Conservation (phyloP, 1,140 invertebrate species). For the Anadara kagoshimensis region DNA sequence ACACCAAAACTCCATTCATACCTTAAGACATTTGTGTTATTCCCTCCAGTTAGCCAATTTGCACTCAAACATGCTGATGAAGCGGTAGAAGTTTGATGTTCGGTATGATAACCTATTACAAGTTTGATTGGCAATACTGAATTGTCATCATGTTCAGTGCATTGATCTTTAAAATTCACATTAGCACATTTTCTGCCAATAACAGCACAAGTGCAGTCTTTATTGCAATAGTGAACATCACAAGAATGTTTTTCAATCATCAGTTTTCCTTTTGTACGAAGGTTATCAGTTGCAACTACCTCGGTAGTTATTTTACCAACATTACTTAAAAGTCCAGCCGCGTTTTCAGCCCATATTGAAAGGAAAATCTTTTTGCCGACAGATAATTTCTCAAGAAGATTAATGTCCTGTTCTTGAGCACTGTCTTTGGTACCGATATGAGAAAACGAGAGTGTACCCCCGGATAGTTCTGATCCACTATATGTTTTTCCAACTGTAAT, state of each 20-base stretch:
- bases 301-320: conserved; percentile 14
- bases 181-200: conserved; percentile 39
- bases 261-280: conserved; percentile 3
- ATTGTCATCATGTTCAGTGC: not conserved
- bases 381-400: not conserved
- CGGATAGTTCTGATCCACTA: conserved; percentile 36
- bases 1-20: conserved; percentile 54
- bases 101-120: not conserved
- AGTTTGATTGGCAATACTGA: conserved; percentile 7
- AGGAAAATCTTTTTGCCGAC: conserved; percentile 8
- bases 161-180: not conserved
- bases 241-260: conserved; percentile 33
- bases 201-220: conserved; percentile 51
- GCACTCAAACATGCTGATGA: conserved; percentile 44
- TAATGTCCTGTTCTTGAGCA: not conserved
- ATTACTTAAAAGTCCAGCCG: conserved; percentile 15
- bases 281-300: not conserved
- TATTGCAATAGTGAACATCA: conserved; percentile 41
- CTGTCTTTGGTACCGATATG: not conserved
- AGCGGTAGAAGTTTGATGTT: conserved; percentile 6
- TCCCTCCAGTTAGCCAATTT: conserved; percentile 20
- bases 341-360: conserved; percentile 23
- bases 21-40: conserved; percentile 14
- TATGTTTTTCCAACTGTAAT: conserved; percentile 10
- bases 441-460: too few species aligned